These are phyloP conservation scores for Theocolax elegans DNA, from an alignment of 1,140 invertebrate species.

Conservation along the genomic window DNA sequence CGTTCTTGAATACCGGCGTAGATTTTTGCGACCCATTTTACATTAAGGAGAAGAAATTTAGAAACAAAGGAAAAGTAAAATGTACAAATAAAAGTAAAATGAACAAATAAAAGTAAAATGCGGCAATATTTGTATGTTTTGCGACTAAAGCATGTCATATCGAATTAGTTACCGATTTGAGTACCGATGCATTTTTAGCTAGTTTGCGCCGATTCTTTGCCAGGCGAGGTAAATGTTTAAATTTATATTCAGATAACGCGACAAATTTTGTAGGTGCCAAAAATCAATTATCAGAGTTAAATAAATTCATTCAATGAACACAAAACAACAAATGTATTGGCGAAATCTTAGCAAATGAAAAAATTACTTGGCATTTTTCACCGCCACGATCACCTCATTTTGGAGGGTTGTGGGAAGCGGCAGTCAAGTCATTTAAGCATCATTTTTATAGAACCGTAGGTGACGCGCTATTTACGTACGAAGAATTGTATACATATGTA, in stretches of 20 bases:
- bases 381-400: too few relatives aligned
- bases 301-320: neutral
- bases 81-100: too few relatives aligned
- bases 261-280: too few relatives aligned
- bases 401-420: too few relatives aligned
- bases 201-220: too few relatives aligned
- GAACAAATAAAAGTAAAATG: too few relatives aligned
- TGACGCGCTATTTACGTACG: too few relatives aligned
- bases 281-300: neutral
- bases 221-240: too few relatives aligned
- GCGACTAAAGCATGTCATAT: slow-evolving; percentile 14
- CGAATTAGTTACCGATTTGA: slow-evolving; percentile 36
- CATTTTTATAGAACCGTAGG: neutral
- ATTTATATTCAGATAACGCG: too few relatives aligned
- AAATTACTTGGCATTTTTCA: too few relatives aligned
- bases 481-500: too few relatives aligned
- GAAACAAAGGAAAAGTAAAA: slow-evolving; percentile 24
- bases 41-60: slow-evolving; percentile 5
- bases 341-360: neutral
- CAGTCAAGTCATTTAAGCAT: neutral
- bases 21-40: slow-evolving; percentile 31
- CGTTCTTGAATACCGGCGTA: slow-evolving; percentile 1
- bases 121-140: slow-evolving; percentile 7
- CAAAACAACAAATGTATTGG: neutral
- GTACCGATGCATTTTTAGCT: slow-evolving; percentile 3